These are phyloP conservation scores for Selenia dentaria DNA, from an alignment of 2,888 invertebrate species.

Conservation along the genomic window DNA sequence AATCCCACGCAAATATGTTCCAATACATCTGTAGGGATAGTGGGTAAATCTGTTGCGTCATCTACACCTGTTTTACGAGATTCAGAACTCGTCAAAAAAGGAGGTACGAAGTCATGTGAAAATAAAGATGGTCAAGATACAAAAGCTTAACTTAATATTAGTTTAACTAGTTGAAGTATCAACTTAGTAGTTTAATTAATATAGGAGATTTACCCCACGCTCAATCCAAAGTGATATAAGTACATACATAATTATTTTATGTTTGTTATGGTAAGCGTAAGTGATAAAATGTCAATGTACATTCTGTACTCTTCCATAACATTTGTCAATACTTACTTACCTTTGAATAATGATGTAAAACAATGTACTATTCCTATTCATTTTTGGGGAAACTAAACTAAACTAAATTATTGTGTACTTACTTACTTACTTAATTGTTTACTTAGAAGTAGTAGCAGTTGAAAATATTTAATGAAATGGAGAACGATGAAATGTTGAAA, in stretches of 20 bases:
- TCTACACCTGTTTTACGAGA: slow-evolving; percentile 6
- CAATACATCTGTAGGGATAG: slow-evolving; percentile 12
- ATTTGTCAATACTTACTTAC: too few relatives aligned
- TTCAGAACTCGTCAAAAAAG: slow-evolving; percentile 34
- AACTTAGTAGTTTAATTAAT: slow-evolving; percentile 30
- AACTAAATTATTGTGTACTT: too few relatives aligned
- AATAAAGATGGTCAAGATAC: slow-evolving; percentile 39
- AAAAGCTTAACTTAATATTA: slow-evolving; percentile 55
- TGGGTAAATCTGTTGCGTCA: slow-evolving; percentile 9
- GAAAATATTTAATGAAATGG: too few relatives aligned
- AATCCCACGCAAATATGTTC: slow-evolving; percentile 26
- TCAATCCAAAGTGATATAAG: slow-evolving; percentile 59
- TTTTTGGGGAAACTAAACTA: too few relatives aligned
- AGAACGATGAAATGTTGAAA: background rate
- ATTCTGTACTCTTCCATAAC: too few relatives aligned
- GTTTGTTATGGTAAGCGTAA: too few relatives aligned
- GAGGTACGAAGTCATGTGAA: slow-evolving; percentile 39
- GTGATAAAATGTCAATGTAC: too few relatives aligned
- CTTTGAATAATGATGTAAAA: too few relatives aligned
- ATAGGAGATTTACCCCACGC: slow-evolving; percentile 48
- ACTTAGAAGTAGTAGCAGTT: too few relatives aligned
- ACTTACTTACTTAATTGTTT: too few relatives aligned
- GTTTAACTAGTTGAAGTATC: slow-evolving; percentile 3
- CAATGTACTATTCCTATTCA: too few relatives aligned
- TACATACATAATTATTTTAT: slow-evolving; percentile 15